phyloP scores from a whole-genome alignment of 2,888 invertebrate genomes.

The Aporophyla nigra region DNA sequence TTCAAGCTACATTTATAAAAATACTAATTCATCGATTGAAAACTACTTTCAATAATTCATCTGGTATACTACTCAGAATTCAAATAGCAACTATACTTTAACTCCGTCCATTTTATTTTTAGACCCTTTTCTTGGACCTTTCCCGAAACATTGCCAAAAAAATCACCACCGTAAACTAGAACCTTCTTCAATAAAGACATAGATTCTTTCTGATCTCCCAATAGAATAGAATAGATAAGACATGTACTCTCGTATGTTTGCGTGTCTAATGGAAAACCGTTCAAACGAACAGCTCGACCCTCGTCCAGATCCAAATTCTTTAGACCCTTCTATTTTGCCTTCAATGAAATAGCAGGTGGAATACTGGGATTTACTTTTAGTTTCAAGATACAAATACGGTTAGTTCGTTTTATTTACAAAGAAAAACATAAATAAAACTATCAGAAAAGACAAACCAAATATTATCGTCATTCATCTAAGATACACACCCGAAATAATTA shows the following conservation, averaged over 20 bases:
- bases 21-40: neutral
- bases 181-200: slow-evolving; percentile 38
- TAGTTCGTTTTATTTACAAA: slow-evolving; percentile 12
- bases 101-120: neutral
- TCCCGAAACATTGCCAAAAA: slow-evolving; percentile 8
- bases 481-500: neutral
- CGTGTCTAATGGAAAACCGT: slow-evolving; percentile 53
- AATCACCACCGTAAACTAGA: slow-evolving; percentile 9
- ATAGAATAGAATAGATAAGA: slow-evolving; percentile 36
- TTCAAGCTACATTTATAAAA: no score
- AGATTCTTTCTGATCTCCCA: slow-evolving; percentile 20
- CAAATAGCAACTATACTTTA: neutral
- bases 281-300: slow-evolving; percentile 50
- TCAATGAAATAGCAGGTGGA: slow-evolving; percentile 13
- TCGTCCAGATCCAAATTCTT: slow-evolving; percentile 34
- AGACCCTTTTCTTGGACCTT: neutral
- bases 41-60: neutral
- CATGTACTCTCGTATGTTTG: slow-evolving; percentile 36
- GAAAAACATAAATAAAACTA: neutral
- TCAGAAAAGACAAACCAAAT: neutral
- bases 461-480: neutral
- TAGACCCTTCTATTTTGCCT: slow-evolving; percentile 21
- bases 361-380: slow-evolving; percentile 22
- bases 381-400: neutral
- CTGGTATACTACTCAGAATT: neutral